A percentile compares a stretch with the other conserved stretches of the same genome.
Conservation (phyloP, 1,140 invertebrate species). For the Anastrepha obliqua region DNA sequence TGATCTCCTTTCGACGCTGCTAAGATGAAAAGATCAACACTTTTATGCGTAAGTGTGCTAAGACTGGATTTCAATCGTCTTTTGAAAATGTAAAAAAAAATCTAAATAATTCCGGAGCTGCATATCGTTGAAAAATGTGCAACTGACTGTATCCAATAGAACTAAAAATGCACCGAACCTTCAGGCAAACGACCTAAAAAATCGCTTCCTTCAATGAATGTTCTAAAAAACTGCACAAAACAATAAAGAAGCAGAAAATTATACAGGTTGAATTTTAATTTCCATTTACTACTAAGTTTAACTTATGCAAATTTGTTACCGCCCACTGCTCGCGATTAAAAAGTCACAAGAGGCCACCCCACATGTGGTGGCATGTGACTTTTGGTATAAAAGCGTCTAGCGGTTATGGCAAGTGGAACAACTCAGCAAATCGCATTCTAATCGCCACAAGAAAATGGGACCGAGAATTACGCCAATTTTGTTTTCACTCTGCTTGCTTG, state of each 20-base stretch:
- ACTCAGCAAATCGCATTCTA: background rate
- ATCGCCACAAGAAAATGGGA: background rate
- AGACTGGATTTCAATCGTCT: too few species aligned
- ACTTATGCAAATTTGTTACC: constrained; percentile 56
- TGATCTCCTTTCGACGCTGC: too few species aligned
- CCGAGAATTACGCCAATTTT: background rate
- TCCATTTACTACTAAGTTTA: constrained; percentile 35
- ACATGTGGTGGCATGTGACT: constrained; percentile 54
- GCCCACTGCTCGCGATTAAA: constrained; percentile 64
- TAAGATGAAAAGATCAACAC: too few species aligned
- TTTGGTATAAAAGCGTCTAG: constrained; percentile 12
- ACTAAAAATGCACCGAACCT: background rate
- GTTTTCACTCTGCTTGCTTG: background rate
- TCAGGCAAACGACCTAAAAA: background rate
- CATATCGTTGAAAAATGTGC: too few species aligned
- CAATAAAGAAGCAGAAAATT: too few species aligned
- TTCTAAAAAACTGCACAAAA: background rate
- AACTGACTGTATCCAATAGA: background rate
- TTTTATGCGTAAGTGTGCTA: too few species aligned
- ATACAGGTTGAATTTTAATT: background rate
- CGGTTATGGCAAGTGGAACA: background rate
- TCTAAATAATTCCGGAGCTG: too few species aligned
- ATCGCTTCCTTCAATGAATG: background rate
- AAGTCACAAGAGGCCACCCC: constrained; percentile 63
- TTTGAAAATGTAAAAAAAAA: too few species aligned